These are phyloP conservation scores for Bryconaethiops microstoma DNA, from an alignment of 2,797 vertebrate genomes.

Conservation along the genomic window DNA sequence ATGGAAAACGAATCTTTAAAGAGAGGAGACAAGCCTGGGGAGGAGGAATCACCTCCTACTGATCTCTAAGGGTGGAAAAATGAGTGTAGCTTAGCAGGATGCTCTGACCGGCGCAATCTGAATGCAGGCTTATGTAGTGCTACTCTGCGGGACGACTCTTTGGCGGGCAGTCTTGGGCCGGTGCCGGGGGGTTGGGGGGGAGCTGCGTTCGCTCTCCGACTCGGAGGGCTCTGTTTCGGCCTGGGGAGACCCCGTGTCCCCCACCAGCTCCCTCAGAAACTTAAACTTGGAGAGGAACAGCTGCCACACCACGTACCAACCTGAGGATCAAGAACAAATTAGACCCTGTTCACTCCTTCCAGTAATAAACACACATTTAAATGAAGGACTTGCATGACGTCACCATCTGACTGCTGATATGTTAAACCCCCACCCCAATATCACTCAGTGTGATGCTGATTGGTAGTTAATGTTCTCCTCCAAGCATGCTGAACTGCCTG, in stretches of 20 bases:
- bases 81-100: background rate
- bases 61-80: background rate
- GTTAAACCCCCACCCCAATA: too few relatives aligned
- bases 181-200: conserved; percentile 68
- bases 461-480: too few relatives aligned
- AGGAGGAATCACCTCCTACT: too few relatives aligned
- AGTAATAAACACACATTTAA: too few relatives aligned
- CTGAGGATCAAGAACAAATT: conserved; percentile 67
- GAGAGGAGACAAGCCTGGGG: background rate
- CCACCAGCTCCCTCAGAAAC: conserved; percentile 94
- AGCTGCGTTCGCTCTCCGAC: conserved; percentile 78
- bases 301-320: conserved; percentile 99
- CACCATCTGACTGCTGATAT: too few relatives aligned
- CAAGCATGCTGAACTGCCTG: too few relatives aligned
- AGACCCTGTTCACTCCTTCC: too few relatives aligned
- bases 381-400: too few relatives aligned
- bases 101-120: background rate
- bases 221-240: conserved; percentile 86
- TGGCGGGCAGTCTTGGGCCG: conserved; percentile 84
- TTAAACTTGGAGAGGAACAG: conserved; percentile 98
- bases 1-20: background rate
- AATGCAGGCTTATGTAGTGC: conserved; percentile 57
- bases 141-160: conserved; percentile 75
- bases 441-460: too few relatives aligned
- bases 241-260: conserved; percentile 88